Base-by-base conservation (phyloP, 2,888 invertebrate genomes). In the Tipula lateralis region DNA sequence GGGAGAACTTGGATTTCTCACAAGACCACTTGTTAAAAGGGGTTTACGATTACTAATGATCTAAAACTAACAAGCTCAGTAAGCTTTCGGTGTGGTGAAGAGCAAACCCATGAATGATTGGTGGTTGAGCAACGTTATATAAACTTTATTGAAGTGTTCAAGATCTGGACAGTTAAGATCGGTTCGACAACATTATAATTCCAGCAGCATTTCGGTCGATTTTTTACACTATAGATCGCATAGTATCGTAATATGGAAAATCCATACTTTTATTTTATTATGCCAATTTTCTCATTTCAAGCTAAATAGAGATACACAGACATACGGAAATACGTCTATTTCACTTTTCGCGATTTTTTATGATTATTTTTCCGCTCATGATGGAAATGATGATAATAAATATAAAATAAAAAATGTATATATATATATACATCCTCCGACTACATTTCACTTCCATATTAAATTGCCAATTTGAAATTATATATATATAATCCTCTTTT, bases 391-490 rank as follows among this genome's bases (percentile, higher is more conserved):
- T 19, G 19, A 50, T 19, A 50, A 50, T 50, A 50, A 82, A 82
- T n/a, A 82, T 29, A 82, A 82, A 29, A 82, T n/a, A 82, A 82
- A 82, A n/a, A 82, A 82, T n/a, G n/a, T n/a, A n/a, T n/a, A n/a
- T n/a, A n/a, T n/a, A 82, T 29, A 19, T 24, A 16, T n/a, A 82
- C 81, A 82, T 29, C 29, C 81, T 82, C 81, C 81, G 81, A 82
- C 81, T 82, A 82, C 13, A 82, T 82, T 82, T 82, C 81, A 82
- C 81, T 82, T 82, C 81, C 81, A 82, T 82, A 29, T 82, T 82
- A 82, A 82, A 82, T 82, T 82, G 81, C 29, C 81, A 82, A 82
- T 82, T 82, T 82, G 81, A 82, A 82, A 82, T 82, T 82, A 82
- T 82, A 82, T 30, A 80, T 32, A 32, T 32, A 82, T 29, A 82